Percentiles rank a stretch among this genome's conserved stretches.
phyloP scores from a whole-genome alignment of 2,888 invertebrate genomes.

The Agapetus fuscipes region DNA sequence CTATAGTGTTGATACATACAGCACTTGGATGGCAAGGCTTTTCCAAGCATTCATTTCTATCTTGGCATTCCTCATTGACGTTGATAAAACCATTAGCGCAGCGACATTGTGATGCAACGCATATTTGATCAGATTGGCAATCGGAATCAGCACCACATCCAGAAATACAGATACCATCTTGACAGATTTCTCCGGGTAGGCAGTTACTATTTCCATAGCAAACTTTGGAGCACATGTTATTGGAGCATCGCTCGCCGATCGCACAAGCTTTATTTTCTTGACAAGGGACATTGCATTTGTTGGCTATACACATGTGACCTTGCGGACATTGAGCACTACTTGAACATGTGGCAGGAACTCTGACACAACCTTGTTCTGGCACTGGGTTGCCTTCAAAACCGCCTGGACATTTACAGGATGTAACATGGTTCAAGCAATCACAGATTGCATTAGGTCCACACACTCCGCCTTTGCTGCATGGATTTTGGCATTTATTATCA shows the following conservation, averaged over 20 bases:
- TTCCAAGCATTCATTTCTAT: conserved; percentile 74
- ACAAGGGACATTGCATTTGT: conserved; percentile 72
- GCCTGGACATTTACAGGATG: conserved; percentile 69
- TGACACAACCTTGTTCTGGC: conserved; percentile 80
- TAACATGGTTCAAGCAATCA: conserved; percentile 61
- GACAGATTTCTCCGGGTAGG: conserved; percentile 80
- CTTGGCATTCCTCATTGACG: conserved; percentile 64
- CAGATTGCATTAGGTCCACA: conserved; percentile 83
- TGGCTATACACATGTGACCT: conserved; percentile 67
- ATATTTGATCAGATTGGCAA: conserved; percentile 70
- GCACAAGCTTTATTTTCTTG: conserved; percentile 65
- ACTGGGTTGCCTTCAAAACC: conserved; percentile 83
- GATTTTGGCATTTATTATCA: conserved; percentile 75
- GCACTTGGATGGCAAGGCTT: conserved; percentile 73
- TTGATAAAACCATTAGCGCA: conserved; percentile 69
- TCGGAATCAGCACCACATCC: conserved; percentile 78
- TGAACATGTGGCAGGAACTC: conserved; percentile 64
- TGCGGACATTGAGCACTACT: conserved; percentile 63
- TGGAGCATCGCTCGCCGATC: conserved; percentile 72
- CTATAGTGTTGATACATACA: conserved; percentile 67
- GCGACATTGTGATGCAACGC: conserved; percentile 62
- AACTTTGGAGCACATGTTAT: conserved; percentile 71
- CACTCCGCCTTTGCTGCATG: conserved; percentile 63
- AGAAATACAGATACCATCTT: conserved; percentile 68
- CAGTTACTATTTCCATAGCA: conserved; percentile 88